Percentiles rank a stretch among this genome's conserved stretches.
Evolutionary conservation across 92 coral and sea anemone genomes (phyloP).

Genomic region (Umimayanthus chanpuru): DNA sequence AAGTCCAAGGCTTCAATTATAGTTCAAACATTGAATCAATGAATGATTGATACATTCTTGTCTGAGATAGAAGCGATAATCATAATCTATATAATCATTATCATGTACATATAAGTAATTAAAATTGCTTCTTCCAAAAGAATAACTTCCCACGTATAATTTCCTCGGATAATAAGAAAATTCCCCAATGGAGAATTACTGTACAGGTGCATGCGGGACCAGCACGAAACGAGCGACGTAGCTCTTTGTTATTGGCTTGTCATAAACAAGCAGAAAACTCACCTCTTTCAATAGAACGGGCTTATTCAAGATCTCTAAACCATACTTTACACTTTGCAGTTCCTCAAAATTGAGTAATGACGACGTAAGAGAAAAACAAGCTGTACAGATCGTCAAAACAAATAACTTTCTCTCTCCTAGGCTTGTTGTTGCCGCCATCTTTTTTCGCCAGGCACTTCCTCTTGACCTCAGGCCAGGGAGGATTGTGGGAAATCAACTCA

Average conservation of each 20-base stretch:
- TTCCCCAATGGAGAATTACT: not conserved
- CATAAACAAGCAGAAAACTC: constrained; percentile 47
- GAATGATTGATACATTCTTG: too few relatives aligned
- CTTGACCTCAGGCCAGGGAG: constrained; percentile 12
- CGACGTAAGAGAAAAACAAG: constrained; percentile 56
- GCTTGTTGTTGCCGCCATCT: constrained; percentile 58
- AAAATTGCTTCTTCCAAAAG: not conserved
- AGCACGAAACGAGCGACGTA: constrained; percentile 5
- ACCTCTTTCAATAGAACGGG: constrained; percentile 95
- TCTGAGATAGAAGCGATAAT: too few relatives aligned
- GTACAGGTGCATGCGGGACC: constrained; percentile 30
- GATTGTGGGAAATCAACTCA: constrained; percentile 58
- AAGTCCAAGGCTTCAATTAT: constrained; percentile 17
- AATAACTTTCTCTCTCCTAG: constrained; percentile 41
- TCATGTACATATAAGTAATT: not conserved
- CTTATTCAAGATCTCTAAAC: constrained; percentile 80
- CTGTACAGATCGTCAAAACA: constrained; percentile 62
- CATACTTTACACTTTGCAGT: constrained; percentile 86
- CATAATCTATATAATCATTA: not conserved
- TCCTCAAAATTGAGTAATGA: constrained; percentile 88
- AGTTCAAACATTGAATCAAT: not conserved
- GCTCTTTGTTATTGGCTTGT: constrained; percentile 17
- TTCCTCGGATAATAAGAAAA: not conserved
- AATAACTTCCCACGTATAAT: not conserved
- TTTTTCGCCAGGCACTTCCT: constrained; percentile 54